A percentile compares a stretch with the other conserved stretches of the same genome.
phyloP scores from a whole-genome alignment of 1,140 invertebrate species.

The Pemphigus obesinymphae region DNA sequence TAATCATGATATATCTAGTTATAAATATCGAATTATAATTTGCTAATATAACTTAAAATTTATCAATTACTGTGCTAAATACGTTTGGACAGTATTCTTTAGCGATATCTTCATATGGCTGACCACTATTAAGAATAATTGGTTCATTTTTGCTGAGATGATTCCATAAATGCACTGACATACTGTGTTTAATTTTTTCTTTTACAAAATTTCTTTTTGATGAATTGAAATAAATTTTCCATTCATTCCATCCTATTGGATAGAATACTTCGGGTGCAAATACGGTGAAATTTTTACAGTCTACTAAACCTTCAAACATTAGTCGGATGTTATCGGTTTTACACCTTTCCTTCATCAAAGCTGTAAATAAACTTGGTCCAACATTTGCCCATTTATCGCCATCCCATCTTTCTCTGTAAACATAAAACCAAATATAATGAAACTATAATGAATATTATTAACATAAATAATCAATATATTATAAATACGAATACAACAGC shows the following conservation, averaged over 20 bases:
- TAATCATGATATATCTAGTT: no score
- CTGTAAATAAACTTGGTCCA: background rate
- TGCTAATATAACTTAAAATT: constrained; percentile 42
- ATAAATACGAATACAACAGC: no score
- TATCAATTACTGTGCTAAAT: constrained; percentile 38
- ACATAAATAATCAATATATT: no score
- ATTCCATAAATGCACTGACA: constrained; percentile 67
- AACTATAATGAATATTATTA: no score
- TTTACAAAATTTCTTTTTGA: constrained; percentile 52
- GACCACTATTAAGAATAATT: constrained; percentile 43
- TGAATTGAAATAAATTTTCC: constrained; percentile 60
- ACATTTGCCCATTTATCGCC: background rate
- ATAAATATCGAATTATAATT: no score
- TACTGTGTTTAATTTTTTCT: constrained; percentile 54
- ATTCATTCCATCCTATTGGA: constrained; percentile 60
- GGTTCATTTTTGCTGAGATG: constrained; percentile 51
- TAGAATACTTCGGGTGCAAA: constrained; percentile 61
- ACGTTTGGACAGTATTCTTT: constrained; percentile 44
- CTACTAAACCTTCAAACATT: constrained; percentile 44
- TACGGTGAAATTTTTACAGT: constrained; percentile 63
- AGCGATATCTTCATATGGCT: constrained; percentile 46
- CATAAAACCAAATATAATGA: no score
- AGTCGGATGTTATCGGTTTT: background rate
- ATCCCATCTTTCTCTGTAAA: background rate
- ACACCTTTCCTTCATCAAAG: background rate